Evolutionary conservation across 2,113 vertebrate species (phyloP), one percentile per base, ranked within the genome.

Genomic region (Rhadina sibilatrix): DNA sequence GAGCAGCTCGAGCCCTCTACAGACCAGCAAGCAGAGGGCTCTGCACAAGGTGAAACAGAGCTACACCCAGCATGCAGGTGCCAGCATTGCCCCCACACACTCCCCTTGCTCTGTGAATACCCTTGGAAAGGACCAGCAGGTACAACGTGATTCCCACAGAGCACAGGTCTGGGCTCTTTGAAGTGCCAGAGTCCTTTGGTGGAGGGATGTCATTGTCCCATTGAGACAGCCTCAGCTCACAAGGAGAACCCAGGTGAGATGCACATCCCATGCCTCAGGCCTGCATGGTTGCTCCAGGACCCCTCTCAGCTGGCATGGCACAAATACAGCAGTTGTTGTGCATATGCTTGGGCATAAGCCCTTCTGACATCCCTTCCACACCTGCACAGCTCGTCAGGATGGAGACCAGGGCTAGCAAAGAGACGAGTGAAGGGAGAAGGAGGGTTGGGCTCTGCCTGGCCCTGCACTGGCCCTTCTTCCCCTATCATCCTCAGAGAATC

Each of bases 21-120:
- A 33, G 38, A 9, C 7, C 8, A 20, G 12, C 40, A 40, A 40
- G 30, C 35, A 79, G 25, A 70, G 50, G 17, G 10, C 31, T 89
- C 42, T 54, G 56, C 35, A 50, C 2, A 1, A 69, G 35, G 12
- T 7, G 11, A 8, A 25, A 2, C 1, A 8, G 9, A 46, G n/a
- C 27, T 38, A 13, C 64, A n/a, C 9, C 9, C 0, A 42, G 15
- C 30, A 17, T 3, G 23, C 12, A 16, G 46, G 57, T 16, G 57
- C 46, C 10, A 2, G 72, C 42, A 72, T 15, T 1, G 0, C 18
- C 15, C 25, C 4, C 16, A 13, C 8, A 4, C 0, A 1, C 17
- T 35, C 11, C 11, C 20, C 30, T 44, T 9, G 2, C 37, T 7
- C 24, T 0, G 5, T 9, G 15, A 49, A 2, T 11, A 2, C 4